Evolutionary conservation across 2,113 vertebrate genomes (phyloP), one percentile per base, ranked within the genome.

Genomic region (Lagopus leucura): DNA sequence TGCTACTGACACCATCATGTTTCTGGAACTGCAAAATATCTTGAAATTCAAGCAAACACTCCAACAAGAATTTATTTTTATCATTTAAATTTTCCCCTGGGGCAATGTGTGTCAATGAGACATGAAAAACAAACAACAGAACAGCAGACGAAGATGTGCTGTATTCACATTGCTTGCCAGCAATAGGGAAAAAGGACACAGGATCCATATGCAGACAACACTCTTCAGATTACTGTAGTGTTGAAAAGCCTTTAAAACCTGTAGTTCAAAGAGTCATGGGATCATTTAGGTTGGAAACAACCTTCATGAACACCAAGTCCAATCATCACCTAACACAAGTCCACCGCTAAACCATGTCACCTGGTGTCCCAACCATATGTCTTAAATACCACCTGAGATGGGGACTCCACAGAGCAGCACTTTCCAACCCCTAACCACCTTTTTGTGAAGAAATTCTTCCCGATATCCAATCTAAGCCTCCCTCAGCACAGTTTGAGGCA

Each of bases 11-110:
- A n/a, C 71, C 22, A n/a, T 24, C 86, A 79, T 34, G 5, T 40
- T 80, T 65, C 72, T 80, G 82, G 73, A 86, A 86, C 22, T 32
- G 76, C 52, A 81, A 81, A 80, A 86, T 73, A 75, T 38, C 88
- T 81, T 81, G 43, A 90, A 94, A 94, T 81, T 69, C 88, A 83
- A 90, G 57, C 48, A 77, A 91, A 54, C 52, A 60, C 54, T 84
- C 80, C 76, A 60, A 91, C 40, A 75, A 75, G 76, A 92, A 95
- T 95, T 91, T 93, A 91, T 88, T 86, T 72, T 75, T 94, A 75
- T 83, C 30, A 83, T 88, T 86, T 92, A 61, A 67, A 64, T 67
- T 84, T 80, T 42, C 57, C 88, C 79, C 75, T 25, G 34, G 88
- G 89, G 57, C 36, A 34, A 71, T 20, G 48, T 16, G 52, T 80